Conservation (phyloP, 2,888 invertebrate species). For the Sphaeridia pumilis region DNA sequence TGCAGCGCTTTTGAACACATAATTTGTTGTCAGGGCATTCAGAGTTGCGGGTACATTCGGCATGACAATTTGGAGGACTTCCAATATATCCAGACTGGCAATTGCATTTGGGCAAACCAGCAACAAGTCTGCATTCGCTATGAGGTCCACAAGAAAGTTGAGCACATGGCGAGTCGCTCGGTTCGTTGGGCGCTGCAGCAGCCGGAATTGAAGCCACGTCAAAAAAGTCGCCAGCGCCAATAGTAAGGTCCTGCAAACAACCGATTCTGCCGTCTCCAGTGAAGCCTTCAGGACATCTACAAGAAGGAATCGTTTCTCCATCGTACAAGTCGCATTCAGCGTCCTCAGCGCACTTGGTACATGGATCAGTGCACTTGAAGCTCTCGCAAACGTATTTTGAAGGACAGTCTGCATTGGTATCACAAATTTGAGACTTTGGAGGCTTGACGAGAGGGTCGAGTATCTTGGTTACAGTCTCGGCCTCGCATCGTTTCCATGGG, state of each 20-base stretch:
- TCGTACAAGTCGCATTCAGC: conserved; percentile 12
- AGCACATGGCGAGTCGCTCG: background rate
- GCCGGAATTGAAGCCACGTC: background rate
- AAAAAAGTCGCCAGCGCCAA: conserved; percentile 2
- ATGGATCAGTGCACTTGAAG: conserved; percentile 7
- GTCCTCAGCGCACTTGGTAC: conserved; percentile 7
- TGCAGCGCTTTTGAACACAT: conserved; percentile 38
- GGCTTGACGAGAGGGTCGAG: background rate
- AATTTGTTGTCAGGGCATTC: conserved; percentile 37
- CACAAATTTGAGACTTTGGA: background rate
- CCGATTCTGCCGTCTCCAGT: conserved; percentile 8
- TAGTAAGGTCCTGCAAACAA: background rate
- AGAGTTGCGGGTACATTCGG: conserved; percentile 36
- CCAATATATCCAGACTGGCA: conserved; percentile 28
- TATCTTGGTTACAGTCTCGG: background rate
- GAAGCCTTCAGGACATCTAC: conserved; percentile 11
- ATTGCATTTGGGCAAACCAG: conserved; percentile 20
- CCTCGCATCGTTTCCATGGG: conserved; percentile 15
- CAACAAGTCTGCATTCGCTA: conserved; percentile 24
- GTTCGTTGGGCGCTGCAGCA: background rate
- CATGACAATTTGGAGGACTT: conserved; percentile 31
- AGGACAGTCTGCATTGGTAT: conserved; percentile 8
- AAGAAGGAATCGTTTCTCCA: conserved; percentile 4
- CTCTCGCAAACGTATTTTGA: conserved; percentile 10
- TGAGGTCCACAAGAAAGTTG: conserved; percentile 21